Evolutionary conservation across 2,888 invertebrate species (phyloP), one percentile per base, ranked within the genome.

Genomic region (Idaea aversata): DNA sequence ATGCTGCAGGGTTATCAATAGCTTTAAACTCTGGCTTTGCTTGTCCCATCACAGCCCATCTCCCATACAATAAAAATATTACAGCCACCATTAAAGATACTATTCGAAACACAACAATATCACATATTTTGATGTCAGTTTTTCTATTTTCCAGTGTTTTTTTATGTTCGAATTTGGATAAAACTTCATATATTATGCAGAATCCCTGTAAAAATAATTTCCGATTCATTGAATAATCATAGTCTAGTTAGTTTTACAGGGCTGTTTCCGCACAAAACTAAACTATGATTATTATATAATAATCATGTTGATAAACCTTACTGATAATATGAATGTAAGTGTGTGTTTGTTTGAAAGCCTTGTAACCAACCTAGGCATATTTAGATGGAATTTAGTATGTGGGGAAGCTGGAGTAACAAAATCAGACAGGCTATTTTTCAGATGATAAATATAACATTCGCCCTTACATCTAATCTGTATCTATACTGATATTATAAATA

Each of bases 1-100:
- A 97, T 3, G 98, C 97, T 62, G 98, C 95, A 16, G 99, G 99
- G 92, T 99, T 99, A 87, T 99, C 99, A 75, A 95, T 95, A 63
- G 93, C 87, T 81, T 98, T 97, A 85, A 99, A 99, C 63, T 93
- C 94, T 10, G 98, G 98, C 65, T 95, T 93, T 67, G 94, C 93
- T 72, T 96, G 96, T 68, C 96, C 96, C 96, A 98, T 98, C 61
- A 98, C 86, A 81, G 93, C 93, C 88, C 97, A 95, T 77, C 98
- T 94, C 65, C 93, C 88, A 78, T 94, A 92, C 68, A 97, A 80
- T 59, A 97, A 86, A 13, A 93, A 67, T 38, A 94, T 69, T 61
- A 94, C 94, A 59, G 93, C 85, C 7, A 93, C 59, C 5, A 88
- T 63, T 63, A 96, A 80, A 36, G 93, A 74, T 25, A 87, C 61